Conservation (phyloP, 2,888 invertebrate genomes). For the Scaptomyza flava region DNA sequence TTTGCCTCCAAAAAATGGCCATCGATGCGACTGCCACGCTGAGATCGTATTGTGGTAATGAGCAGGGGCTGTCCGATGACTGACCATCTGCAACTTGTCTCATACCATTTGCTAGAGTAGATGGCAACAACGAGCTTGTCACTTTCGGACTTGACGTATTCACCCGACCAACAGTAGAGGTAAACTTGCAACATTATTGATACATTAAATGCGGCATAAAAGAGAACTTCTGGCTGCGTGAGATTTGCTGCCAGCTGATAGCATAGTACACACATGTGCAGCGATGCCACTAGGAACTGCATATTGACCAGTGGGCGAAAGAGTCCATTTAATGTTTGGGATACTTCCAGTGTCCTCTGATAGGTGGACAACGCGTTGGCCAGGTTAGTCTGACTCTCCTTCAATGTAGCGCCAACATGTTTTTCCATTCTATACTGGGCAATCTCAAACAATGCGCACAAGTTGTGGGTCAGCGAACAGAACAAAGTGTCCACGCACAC, state of each 20-base stretch:
- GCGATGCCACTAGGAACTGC: conserved; percentile 35
- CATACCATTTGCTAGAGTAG: conserved; percentile 42
- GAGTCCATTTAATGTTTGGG: conserved; percentile 23
- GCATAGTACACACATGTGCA: conserved; percentile 53
- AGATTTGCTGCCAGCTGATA: conserved; percentile 47
- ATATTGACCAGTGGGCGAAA: conserved; percentile 44
- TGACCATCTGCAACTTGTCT: background rate
- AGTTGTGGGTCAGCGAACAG: conserved; percentile 30
- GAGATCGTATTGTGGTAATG: conserved; percentile 56
- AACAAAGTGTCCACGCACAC: conserved; percentile 47
- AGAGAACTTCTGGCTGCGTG: conserved; percentile 23
- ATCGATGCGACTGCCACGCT: conserved; percentile 43
- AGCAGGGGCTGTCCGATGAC: conserved; percentile 27
- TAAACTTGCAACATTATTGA: conserved; percentile 36
- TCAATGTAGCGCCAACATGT: conserved; percentile 8
- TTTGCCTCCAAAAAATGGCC: conserved; percentile 64
- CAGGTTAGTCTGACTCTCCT: conserved; percentile 11
- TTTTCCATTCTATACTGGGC: conserved; percentile 32
- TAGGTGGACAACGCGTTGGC: conserved; percentile 9
- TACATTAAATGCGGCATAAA: conserved; percentile 21
- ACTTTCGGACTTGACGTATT: conserved; percentile 27
- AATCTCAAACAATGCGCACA: conserved; percentile 42
- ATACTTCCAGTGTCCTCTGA: conserved; percentile 18
- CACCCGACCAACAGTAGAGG: conserved; percentile 44
- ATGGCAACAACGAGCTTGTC: conserved; percentile 17